Conservation (phyloP, 2,113 vertebrate genomes). For the Percopsis transmontana region DNA sequence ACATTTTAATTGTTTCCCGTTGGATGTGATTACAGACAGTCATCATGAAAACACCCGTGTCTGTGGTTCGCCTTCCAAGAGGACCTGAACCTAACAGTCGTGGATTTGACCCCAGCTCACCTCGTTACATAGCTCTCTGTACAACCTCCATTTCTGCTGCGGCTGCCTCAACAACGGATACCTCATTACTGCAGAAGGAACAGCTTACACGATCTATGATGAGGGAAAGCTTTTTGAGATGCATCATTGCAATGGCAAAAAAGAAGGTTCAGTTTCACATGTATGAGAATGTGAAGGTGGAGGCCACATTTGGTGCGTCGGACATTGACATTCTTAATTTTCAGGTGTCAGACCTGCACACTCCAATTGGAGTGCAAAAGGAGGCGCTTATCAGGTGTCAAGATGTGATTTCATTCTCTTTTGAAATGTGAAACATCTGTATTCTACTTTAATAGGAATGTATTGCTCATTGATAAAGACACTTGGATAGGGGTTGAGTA, state of each 20-base stretch:
- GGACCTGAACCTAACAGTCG: constrained; percentile 80
- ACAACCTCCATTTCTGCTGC: constrained; percentile 62
- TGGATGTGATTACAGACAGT: constrained; percentile 3
- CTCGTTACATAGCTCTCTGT: constrained; percentile 74
- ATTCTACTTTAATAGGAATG: not conserved
- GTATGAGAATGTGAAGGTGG: constrained; percentile 81
- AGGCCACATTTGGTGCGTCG: constrained; percentile 81
- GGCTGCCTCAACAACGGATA: not conserved
- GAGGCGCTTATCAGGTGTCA: constrained; percentile 85
- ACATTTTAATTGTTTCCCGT: not conserved
- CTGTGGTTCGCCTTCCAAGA: constrained; percentile 73
- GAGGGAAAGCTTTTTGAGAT: constrained; percentile 85
- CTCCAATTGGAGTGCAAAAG: constrained; percentile 86
- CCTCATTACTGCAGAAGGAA: constrained; percentile 56
- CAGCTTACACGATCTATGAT: constrained; percentile 76
- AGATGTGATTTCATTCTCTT: constrained; percentile 85
- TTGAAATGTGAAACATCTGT: constrained; percentile 68
- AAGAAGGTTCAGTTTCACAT: constrained; percentile 79
- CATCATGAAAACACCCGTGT: constrained; percentile 65
- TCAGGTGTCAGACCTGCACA: constrained; percentile 86
- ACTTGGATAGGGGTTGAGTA: not conserved
- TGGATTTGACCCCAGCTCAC: constrained; percentile 78
- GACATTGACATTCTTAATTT: constrained; percentile 89
- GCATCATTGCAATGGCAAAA: constrained; percentile 79
- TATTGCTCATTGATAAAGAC: not conserved